Percentiles rank a stretch among this genome's conserved stretches.
These are phyloP conservation scores for Chelon labrosus DNA, from an alignment of 2,797 vertebrate species.

Conservation along the genomic window DNA sequence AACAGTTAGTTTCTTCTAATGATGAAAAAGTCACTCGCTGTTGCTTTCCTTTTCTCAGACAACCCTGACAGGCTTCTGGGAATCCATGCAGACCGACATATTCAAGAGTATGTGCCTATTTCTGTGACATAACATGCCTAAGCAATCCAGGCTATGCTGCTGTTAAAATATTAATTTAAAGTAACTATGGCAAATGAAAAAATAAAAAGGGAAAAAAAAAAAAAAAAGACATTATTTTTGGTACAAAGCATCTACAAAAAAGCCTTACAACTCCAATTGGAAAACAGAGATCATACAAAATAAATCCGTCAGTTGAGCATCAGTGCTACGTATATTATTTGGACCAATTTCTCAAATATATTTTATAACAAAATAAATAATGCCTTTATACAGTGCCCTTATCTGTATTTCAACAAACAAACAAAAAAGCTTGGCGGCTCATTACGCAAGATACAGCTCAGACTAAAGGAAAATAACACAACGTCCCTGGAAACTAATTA, in stretches of 20 bases:
- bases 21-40: constrained; percentile 70
- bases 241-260: constrained; percentile 96
- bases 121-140: constrained; percentile 84
- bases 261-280: constrained; percentile 91
- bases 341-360: constrained; percentile 91
- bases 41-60: constrained; percentile 71
- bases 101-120: constrained; percentile 85
- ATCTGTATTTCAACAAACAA: constrained; percentile 91
- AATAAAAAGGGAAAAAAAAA: constrained; percentile 30
- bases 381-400: constrained; percentile 95
- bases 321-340: constrained; percentile 91
- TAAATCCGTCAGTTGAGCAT: constrained; percentile 89
- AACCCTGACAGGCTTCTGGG: constrained; percentile 78
- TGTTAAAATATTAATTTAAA: constrained; percentile 87
- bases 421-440: constrained; percentile 91
- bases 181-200: constrained; percentile 79
- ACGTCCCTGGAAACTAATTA: constrained; percentile 89
- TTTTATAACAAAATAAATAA: constrained; percentile 97
- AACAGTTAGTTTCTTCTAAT: constrained; percentile 72
- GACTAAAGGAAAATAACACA: constrained; percentile 92
- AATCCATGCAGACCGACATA: constrained; percentile 77
- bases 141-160: constrained; percentile 81
- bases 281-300: constrained; percentile 91
- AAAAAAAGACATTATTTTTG: constrained; percentile 87
- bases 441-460: constrained; percentile 92